Evolutionary conservation across 2,797 vertebrate genomes (phyloP).

Genomic region (Gobionotothen gibberifrons): DNA sequence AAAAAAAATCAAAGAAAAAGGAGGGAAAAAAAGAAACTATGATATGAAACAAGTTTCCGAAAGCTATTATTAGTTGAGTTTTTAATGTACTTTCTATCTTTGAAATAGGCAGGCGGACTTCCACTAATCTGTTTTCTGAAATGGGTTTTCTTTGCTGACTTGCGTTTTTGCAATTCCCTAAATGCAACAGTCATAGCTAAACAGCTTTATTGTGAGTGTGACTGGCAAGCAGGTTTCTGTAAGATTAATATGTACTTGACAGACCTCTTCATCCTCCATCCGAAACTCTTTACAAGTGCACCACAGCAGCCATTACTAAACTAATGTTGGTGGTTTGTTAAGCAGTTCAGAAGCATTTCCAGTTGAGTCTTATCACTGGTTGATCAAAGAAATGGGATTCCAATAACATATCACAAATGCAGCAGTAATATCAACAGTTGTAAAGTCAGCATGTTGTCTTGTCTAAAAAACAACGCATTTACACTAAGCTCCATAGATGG

Average conservation of each 20-base stretch:
- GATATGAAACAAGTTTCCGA: conserved; percentile 31
- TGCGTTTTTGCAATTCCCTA: not conserved
- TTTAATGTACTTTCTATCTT: conserved; percentile 17
- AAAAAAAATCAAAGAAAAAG: not conserved
- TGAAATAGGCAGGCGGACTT: conserved; percentile 18
- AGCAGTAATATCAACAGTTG: not conserved
- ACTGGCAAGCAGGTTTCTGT: not conserved
- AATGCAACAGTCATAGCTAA: conserved; percentile 20
- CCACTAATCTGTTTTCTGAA: conserved; percentile 37
- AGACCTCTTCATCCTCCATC: not conserved
- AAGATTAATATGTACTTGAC: not conserved
- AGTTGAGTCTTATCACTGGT: conserved; percentile 1
- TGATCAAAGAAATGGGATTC: conserved; percentile 27
- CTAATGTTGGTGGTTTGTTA: not conserved
- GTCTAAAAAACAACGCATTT: no score
- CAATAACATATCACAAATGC: conserved; percentile 6
- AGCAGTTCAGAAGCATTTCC: conserved; percentile 1
- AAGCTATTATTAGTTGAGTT: conserved; percentile 36
- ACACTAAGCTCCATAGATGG: not conserved
- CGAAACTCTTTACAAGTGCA: not conserved
- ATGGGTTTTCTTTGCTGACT: conserved; percentile 55
- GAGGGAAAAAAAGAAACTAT: conserved; percentile 5
- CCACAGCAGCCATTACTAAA: not conserved
- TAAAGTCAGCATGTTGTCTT: not conserved
- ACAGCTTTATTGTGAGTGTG: conserved; percentile 15